Percentiles rank a stretch among this genome's conserved stretches.
phyloP scores from a whole-genome alignment of 2,113 vertebrate genomes.

The Sinocyclocheilus grahami region DNA sequence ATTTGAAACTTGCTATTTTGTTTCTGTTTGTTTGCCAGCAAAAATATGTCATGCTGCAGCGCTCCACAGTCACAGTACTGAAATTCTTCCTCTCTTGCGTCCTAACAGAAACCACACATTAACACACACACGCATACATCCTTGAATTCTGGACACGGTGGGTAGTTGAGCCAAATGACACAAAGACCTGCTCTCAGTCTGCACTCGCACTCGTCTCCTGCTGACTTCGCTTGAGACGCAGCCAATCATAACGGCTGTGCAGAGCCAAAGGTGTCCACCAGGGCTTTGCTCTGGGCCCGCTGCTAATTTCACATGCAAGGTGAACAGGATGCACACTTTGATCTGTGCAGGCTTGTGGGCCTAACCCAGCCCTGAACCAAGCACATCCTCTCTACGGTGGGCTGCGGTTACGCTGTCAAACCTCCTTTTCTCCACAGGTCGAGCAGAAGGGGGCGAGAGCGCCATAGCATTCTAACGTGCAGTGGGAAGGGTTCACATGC shows the following conservation, averaged over 20 bases:
- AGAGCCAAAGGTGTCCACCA: conserved; percentile 65
- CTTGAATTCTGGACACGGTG: conserved; percentile 6
- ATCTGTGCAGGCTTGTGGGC: conserved; percentile 4
- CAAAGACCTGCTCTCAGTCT: conserved; percentile 25
- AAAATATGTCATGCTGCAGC: neutral
- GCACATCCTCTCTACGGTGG: neutral
- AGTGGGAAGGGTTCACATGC: neutral
- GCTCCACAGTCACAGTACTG: neutral
- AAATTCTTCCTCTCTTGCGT: neutral
- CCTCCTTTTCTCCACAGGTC: neutral
- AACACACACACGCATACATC: conserved; percentile 17
- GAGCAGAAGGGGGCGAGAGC: neutral
- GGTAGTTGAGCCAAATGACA: conserved; percentile 32
- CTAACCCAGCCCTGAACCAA: conserved; percentile 23
- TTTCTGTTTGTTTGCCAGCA: neutral
- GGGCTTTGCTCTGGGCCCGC: conserved; percentile 56
- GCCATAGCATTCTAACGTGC: neutral
- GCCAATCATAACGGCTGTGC: conserved; percentile 63
- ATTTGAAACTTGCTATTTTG: neutral
- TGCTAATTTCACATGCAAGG: conserved; percentile 51
- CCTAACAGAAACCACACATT: conserved; percentile 23
- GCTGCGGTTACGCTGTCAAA: neutral
- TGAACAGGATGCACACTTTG: conserved; percentile 23
- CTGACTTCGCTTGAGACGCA: conserved; percentile 33
- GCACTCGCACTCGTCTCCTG: conserved; percentile 12